Percentiles rank a stretch among this genome's conserved stretches.
phyloP scores from a whole-genome alignment of 2,113 vertebrate genomes.

The Nycticryphes semicollaris region DNA sequence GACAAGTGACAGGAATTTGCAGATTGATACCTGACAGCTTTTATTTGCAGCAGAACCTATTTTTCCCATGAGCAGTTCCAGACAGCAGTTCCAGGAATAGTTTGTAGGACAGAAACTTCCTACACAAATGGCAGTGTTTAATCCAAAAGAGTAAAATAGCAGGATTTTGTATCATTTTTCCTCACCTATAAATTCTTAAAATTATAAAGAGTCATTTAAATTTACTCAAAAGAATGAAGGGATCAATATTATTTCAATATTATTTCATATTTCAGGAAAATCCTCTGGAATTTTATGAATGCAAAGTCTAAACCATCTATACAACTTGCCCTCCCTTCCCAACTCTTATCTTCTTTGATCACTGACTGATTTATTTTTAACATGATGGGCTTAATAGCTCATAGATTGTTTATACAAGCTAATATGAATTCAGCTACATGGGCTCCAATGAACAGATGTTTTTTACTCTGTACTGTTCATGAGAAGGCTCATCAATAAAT shows the following conservation, averaged over 20 bases:
- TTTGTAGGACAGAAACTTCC: background rate
- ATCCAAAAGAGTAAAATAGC: background rate
- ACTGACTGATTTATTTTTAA: background rate
- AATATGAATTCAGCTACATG: slow-evolving; percentile 45
- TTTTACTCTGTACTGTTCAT: background rate
- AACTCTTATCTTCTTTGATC: background rate
- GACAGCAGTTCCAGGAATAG: background rate
- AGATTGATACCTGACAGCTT: background rate
- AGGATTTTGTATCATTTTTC: background rate
- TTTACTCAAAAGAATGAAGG: background rate
- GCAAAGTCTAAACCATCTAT: background rate
- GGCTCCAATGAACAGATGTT: background rate
- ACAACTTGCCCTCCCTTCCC: background rate
- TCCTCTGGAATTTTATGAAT: slow-evolving; percentile 15
- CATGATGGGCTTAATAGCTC: background rate
- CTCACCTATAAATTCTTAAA: background rate
- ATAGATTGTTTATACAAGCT: slow-evolving; percentile 35
- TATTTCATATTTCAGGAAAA: background rate
- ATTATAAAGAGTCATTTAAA: background rate
- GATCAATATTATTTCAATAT: background rate
- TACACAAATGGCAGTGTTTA: background rate
- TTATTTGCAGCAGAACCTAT: background rate
- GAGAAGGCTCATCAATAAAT: slow-evolving; percentile 43
- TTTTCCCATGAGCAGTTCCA: background rate
- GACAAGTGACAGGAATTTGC: background rate